Evolutionary conservation across 2,113 vertebrate genomes (phyloP), one percentile per base, ranked within the genome.

Genomic region (Oryzias celebensis): DNA sequence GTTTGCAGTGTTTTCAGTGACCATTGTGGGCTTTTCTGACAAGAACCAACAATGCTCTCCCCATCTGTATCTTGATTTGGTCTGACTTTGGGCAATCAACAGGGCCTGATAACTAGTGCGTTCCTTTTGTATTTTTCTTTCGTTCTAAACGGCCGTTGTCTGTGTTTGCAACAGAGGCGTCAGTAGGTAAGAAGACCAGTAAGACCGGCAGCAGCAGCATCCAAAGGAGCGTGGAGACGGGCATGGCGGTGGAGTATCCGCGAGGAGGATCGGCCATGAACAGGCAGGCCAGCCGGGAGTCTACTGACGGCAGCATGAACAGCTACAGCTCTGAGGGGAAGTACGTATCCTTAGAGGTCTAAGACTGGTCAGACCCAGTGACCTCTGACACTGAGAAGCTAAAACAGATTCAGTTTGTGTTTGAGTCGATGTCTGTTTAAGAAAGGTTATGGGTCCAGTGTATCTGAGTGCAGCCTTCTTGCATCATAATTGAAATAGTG

Each of bases 261-360:
- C 93, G 96, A 3, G 88, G 87, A 60, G 81, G 82, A 48, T 94
- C 91, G 7, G 88, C 91, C 62, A 98, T 99, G 96, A 94, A 95
- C 58, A 92, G 96, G 20, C 97, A 99, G 65, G 94, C 96, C 15
- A 98, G 97, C 85, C 92, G 96, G 14, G 97, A 99, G 80, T 99
- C 97, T 23, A 98, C 94, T 0, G 97, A 99, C 0, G 97, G 97
- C 77, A 98, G 97, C 91, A 98, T 99, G 90, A 97, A 98, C 89
- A 99, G 97, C 85, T 99, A 97, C 24, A 98, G 94, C 91, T 99
- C 97, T 0, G 97, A 99, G 93, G 97, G 96, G 84, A 99, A 99
- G 97, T 99, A 88, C 86, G 97, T 96, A 71, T 17, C 3, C 7
- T 12, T 15, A 16, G 16, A 5, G 15, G 45, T 3, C 2, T n/a